phyloP scores from a whole-genome alignment of 35 echinoderm and acorn worm species.

The Amphiura filiformis region DNA sequence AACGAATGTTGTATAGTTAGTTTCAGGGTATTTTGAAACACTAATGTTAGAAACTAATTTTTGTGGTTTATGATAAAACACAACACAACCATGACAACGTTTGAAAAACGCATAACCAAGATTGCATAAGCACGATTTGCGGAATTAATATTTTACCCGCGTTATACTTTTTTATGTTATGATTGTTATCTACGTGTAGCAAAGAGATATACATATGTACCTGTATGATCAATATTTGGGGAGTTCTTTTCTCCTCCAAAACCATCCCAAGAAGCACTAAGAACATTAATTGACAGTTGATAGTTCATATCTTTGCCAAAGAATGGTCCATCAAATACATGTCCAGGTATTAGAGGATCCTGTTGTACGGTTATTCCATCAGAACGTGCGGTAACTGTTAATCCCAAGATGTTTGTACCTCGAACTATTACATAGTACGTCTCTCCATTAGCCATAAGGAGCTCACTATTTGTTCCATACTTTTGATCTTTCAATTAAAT shows the following conservation, averaged over 20 bases:
- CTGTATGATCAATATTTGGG: slow-evolving; percentile 9
- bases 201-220: too few species aligned
- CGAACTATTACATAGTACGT: slow-evolving; percentile 34
- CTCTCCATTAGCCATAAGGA: slow-evolving; percentile 32
- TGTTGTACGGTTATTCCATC: slow-evolving; percentile 29
- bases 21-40: too few species aligned
- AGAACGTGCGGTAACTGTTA: slow-evolving; percentile 10
- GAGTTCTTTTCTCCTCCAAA: slow-evolving; percentile 8
- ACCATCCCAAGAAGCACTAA: slow-evolving; percentile 39
- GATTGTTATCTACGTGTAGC: too few species aligned
- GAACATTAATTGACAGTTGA: slow-evolving; percentile 13
- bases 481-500: not conserved
- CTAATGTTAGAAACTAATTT: too few species aligned
- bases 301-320: slow-evolving; percentile 37
- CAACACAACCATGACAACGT: too few species aligned
- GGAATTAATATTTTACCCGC: not conserved
- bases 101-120: too few species aligned
- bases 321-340: slow-evolving; percentile 42
- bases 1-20: too few species aligned
- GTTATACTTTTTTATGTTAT: slow-evolving; percentile 3
- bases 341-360: slow-evolving; percentile 44
- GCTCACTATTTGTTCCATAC: not conserved
- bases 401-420: slow-evolving; percentile 29
- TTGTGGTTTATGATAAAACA: too few species aligned
- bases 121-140: not conserved